Evolutionary conservation across 1,140 invertebrate genomes (phyloP).

Genomic region (Antheraea pernyi): DNA sequence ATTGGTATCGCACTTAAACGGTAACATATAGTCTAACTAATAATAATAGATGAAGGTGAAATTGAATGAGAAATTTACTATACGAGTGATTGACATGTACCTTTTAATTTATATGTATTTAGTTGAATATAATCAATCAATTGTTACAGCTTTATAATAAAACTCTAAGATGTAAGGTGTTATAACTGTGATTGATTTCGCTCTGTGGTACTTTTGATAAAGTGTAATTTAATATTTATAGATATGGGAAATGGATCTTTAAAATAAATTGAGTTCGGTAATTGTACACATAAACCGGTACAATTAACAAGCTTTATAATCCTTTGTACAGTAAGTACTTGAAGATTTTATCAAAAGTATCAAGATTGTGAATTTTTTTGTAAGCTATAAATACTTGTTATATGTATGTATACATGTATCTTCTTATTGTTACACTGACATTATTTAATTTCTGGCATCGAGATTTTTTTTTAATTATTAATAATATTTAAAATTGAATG

Average conservation of each 20-base stretch:
- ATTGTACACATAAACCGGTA: too few species aligned
- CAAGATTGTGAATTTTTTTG: not conserved
- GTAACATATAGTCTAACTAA: too few species aligned
- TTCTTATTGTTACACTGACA: not conserved
- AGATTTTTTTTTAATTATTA: too few species aligned
- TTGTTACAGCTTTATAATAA: slow-evolving; percentile 6
- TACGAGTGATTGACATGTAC: not conserved
- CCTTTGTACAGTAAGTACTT: too few species aligned
- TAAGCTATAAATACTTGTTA: not conserved
- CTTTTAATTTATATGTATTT: slow-evolving; percentile 4
- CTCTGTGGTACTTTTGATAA: not conserved
- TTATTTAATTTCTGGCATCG: not conserved
- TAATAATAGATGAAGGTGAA: too few species aligned
- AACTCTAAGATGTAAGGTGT: not conserved
- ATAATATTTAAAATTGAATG: too few species aligned
- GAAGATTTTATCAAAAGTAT: not conserved
- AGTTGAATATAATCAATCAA: not conserved
- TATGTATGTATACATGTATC: not conserved
- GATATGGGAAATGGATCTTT: too few species aligned
- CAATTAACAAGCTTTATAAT: too few species aligned
- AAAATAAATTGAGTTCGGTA: too few species aligned
- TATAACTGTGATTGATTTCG: slow-evolving; percentile 2
- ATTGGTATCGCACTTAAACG: too few species aligned
- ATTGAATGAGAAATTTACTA: too few species aligned
- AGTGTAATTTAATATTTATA: too few species aligned